Evolutionary conservation across 2,797 vertebrate species (phyloP).

Genomic region (Premnoplex brunnescens): DNA sequence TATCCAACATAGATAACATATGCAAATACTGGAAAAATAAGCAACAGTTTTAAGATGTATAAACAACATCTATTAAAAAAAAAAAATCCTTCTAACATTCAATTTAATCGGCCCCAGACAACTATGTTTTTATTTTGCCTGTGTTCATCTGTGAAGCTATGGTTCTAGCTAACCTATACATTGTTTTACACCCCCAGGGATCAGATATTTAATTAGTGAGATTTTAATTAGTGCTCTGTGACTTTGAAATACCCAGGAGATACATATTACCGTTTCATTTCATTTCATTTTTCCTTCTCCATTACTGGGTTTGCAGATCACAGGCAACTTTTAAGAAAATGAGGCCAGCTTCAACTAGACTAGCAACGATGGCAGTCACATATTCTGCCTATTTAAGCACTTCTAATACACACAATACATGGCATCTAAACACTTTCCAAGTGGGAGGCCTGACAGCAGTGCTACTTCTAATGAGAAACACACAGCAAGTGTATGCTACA

Average conservation of each 20-base stretch:
- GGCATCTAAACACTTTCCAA: not conserved
- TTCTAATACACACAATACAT: not conserved
- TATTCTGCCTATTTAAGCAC: not conserved
- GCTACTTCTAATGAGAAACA: not conserved
- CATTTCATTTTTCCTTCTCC: not conserved
- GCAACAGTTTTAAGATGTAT: not conserved
- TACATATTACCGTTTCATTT: not conserved
- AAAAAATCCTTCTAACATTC: not conserved
- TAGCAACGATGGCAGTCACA: not conserved
- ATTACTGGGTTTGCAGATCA: conserved; percentile 24
- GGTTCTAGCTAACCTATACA: not conserved
- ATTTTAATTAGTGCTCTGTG: conserved; percentile 58
- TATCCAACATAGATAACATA: not conserved
- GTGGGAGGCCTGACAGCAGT: not conserved
- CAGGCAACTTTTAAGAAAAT: conserved; percentile 32
- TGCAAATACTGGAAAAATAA: not conserved
- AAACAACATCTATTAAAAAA: not conserved
- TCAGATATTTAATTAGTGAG: conserved; percentile 27
- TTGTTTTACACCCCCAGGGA: conserved; percentile 14
- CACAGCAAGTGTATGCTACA: not conserved
- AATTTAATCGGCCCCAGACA: not conserved
- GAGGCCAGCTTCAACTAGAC: not conserved
- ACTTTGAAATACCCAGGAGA: conserved; percentile 35
- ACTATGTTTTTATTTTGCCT: not conserved
- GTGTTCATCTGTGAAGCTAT: not conserved